phyloP scores from a whole-genome alignment of 2,113 vertebrate genomes.

The Amphilophus citrinellus region DNA sequence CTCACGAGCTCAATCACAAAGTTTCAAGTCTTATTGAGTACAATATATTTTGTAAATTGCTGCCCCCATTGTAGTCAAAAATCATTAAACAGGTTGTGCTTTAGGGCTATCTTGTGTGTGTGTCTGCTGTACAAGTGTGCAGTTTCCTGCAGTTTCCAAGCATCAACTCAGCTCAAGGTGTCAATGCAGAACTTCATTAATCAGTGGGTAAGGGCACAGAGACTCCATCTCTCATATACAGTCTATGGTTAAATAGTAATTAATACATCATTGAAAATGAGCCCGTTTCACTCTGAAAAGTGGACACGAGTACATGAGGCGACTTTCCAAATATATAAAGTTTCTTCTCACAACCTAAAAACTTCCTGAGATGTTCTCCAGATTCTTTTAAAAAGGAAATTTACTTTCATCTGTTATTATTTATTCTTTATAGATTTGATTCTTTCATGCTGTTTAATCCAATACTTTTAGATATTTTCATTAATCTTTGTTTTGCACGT shows the following conservation, averaged over 20 bases:
- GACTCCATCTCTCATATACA: neutral
- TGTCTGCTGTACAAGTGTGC: no score
- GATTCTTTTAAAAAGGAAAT: neutral
- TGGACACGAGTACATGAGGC: neutral
- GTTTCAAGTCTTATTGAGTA: neutral
- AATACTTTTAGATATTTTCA: neutral
- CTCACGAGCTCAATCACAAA: neutral
- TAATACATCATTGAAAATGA: neutral
- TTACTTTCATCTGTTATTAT: neutral
- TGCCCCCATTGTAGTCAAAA: neutral
- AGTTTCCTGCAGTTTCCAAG: neutral
- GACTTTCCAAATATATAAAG: neutral
- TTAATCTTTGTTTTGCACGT: no score
- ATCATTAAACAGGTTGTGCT: neutral
- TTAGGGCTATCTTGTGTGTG: no score
- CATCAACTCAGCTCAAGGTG: neutral
- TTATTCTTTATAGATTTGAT: rapidly evolving
- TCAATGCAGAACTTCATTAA: neutral
- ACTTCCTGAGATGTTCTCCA: neutral
- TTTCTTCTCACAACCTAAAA: neutral
- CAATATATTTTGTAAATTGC: neutral
- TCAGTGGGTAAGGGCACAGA: rapidly evolving
- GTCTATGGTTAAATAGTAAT: neutral
- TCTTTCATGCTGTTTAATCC: neutral
- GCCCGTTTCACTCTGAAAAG: neutral